Evolutionary conservation across 2,797 vertebrate genomes (phyloP).

Genomic region (Scarus forsteni): DNA sequence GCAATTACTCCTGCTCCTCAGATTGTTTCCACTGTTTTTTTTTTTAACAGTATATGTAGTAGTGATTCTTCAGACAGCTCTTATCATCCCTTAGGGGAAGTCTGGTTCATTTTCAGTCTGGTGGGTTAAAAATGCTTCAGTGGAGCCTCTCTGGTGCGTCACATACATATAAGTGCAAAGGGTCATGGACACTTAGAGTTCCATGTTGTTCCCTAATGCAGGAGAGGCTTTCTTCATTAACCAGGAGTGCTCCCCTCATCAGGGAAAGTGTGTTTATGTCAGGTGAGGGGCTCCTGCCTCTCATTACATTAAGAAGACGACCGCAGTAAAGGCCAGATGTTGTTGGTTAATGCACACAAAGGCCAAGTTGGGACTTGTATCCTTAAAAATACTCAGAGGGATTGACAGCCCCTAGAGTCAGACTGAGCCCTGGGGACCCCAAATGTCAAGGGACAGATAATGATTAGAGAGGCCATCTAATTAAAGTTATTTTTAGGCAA

Average conservation of each 20-base stretch:
- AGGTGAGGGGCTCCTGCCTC: constrained; percentile 62
- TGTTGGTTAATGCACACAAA: constrained; percentile 58
- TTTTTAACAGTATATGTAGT: constrained; percentile 41
- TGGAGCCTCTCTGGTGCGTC: constrained; percentile 22
- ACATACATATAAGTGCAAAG: constrained; percentile 11
- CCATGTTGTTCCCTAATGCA: constrained; percentile 64
- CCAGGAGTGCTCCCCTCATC: constrained; percentile 78
- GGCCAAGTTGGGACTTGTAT: constrained; percentile 50
- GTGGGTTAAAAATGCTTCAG: constrained; percentile 39
- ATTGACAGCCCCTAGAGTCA: constrained; percentile 32
- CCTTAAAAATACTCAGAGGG: constrained; percentile 50
- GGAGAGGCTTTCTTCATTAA: constrained; percentile 75
- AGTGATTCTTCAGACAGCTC: constrained; percentile 37
- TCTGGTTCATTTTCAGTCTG: constrained; percentile 36
- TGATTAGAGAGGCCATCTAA: too few species aligned
- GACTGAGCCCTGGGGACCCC: constrained; percentile 27
- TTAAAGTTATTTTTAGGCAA: too few species aligned
- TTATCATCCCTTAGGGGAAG: constrained; percentile 8
- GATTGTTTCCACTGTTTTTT: constrained; percentile 56
- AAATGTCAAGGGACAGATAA: constrained; percentile 29
- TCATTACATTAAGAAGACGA: constrained; percentile 81
- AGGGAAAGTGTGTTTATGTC: constrained; percentile 81
- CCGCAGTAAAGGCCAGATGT: constrained; percentile 40
- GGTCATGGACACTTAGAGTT: constrained; percentile 41
- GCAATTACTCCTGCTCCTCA: constrained; percentile 56